Base-by-base conservation (phyloP, 2,888 invertebrate genomes). In the Antheraea assamensis region DNA sequence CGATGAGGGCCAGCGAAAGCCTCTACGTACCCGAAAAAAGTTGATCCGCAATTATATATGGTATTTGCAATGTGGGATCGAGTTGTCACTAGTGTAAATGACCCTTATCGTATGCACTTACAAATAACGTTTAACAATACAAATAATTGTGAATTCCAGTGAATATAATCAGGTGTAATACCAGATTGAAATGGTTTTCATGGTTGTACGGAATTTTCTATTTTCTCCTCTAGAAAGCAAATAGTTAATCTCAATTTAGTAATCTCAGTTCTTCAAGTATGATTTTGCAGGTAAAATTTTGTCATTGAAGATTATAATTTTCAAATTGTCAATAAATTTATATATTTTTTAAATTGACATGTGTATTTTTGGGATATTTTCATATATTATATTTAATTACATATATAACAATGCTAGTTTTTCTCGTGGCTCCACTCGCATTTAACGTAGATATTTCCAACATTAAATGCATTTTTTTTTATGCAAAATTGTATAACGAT, bases 11-110 rank as follows among this genome's bases (percentile, higher is more conserved):
- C 72, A 74, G 74, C 74, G 76, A 75, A 75, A 75, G 76, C 75
- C 78, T 78, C 76, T 76, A 77, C 78, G 78, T 78, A 76, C 78
- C 78, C 78, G 78, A 78, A 79, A 76, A 80, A 79, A 80, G 79
- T 80, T 70, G 71, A 74, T 71, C 70, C 70, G 74, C 55, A 71
- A 74, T 71, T 68, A n/a, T 52, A 71, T 55, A 71, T 52, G 71
- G 71, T 49, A 71, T 71, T 71, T 68, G 68, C 68, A 68, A 68
- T 68, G 68, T 35, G 35, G 31, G 31, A 35, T 73, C 55, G 42
- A 58, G 24, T 70, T 52, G 68, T 68, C 21, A 73, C 70, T 73
- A 70, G 70, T 58, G 58, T 70, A 17, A 21, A 21, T 27, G 27
- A 35, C 27, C 70, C 35, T 68, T 66, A 66, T 66, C 61, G 15